Evolutionary conservation across 2,113 vertebrate species (phyloP).

Genomic region (Galemys pyrenaicus): DNA sequence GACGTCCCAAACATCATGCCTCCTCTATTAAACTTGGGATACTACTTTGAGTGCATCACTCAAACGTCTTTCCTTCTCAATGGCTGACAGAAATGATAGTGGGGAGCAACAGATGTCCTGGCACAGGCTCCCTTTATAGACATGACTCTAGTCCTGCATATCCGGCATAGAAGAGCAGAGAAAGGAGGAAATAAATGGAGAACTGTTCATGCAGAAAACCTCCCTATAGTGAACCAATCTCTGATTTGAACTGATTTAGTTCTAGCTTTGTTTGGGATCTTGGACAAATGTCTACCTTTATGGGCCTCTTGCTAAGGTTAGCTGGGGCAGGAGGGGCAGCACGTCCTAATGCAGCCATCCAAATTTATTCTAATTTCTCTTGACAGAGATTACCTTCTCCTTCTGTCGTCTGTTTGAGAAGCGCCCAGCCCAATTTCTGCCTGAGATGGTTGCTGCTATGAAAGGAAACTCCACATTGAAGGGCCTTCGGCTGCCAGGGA

Average conservation of each 20-base stretch:
- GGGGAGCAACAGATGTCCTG: background rate
- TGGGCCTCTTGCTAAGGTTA: background rate
- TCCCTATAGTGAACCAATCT: background rate
- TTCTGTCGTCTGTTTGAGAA: conserved; percentile 95
- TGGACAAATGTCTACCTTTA: conserved; percentile 10
- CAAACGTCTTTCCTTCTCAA: conserved; percentile 22
- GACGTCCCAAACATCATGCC: background rate
- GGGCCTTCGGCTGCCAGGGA: conserved; percentile 91
- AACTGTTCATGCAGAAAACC: background rate
- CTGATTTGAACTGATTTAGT: conserved; percentile 13
- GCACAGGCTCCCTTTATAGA: background rate
- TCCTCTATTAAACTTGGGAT: background rate
- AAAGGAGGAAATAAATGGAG: background rate
- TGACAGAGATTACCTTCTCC: conserved; percentile 89
- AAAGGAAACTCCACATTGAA: conserved; percentile 89
- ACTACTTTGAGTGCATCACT: conserved; percentile 7
- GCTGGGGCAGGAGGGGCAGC: background rate
- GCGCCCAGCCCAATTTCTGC: conserved; percentile 86
- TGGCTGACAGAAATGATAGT: background rate
- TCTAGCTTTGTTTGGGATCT: conserved; percentile 7
- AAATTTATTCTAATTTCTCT: conserved; percentile 61
- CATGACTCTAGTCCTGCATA: background rate
- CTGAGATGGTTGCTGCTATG: conserved; percentile 87
- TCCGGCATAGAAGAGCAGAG: background rate
- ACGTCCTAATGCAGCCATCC: conserved; percentile 13